Percentiles rank a stretch among this genome's conserved stretches.
Conservation (phyloP, 2,797 vertebrate genomes). For the Poeciliopsis presidionis region DNA sequence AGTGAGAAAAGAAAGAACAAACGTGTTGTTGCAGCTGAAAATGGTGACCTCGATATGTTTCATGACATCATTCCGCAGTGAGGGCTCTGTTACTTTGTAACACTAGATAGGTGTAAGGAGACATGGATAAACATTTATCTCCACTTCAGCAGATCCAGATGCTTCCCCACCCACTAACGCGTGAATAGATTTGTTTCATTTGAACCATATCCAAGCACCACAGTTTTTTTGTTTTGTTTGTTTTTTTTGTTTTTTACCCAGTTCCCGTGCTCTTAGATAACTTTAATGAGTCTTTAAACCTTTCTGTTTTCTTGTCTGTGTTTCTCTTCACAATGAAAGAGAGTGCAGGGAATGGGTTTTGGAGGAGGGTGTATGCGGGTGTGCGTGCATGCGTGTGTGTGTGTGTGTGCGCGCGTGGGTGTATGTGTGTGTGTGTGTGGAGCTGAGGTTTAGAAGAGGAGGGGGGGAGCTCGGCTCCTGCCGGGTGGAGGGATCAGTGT, state of each 20-base stretch:
- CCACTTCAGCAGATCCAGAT: conserved; percentile 10
- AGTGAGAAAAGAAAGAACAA: background rate
- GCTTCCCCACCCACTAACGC: background rate
- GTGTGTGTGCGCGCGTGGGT: conserved; percentile 10
- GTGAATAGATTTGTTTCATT: conserved; percentile 26
- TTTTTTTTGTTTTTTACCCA: background rate
- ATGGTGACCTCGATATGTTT: background rate
- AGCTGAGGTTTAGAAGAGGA: conserved; percentile 40
- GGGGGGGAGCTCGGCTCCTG: conserved; percentile 50
- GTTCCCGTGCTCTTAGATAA: conserved; percentile 10
- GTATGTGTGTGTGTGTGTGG: conserved; percentile 6
- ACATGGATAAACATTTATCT: background rate
- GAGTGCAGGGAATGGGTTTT: conserved; percentile 39
- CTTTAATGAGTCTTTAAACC: conserved; percentile 4
- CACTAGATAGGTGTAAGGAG: background rate
- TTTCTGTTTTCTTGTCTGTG: conserved; percentile 23
- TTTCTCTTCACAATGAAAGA: conserved; percentile 5
- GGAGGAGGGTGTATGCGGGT: conserved; percentile 14
- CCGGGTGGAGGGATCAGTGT: conserved; percentile 63
- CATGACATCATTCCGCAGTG: background rate
- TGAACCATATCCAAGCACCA: conserved; percentile 25
- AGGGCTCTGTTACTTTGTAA: background rate
- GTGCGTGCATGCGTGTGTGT: conserved; percentile 24
- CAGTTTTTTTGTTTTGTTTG: background rate
- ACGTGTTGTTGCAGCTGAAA: background rate